phyloP scores from a whole-genome alignment of 1,140 invertebrate species.

The Caenorhabditis brenneri region DNA sequence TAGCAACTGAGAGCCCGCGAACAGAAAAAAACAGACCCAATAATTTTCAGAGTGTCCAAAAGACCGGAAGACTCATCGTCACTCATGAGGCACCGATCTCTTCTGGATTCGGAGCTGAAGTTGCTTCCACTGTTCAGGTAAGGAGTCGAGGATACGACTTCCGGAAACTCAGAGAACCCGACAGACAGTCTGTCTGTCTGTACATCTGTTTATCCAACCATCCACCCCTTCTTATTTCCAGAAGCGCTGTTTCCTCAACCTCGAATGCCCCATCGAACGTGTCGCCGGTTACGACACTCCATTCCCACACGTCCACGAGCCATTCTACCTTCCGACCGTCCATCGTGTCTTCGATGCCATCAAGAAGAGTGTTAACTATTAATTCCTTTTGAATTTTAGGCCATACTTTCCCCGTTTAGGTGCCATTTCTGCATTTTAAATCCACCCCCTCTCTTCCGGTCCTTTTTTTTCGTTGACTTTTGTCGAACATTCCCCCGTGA shows the following conservation, averaged over 20 bases:
- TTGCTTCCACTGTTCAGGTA: conserved; percentile 82
- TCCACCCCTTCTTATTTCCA: conserved; percentile 74
- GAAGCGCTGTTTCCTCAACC: conserved; percentile 90
- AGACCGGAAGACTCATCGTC: conserved; percentile 88
- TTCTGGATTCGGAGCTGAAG: conserved; percentile 92
- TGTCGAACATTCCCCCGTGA: not conserved
- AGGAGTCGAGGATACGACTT: too few species aligned
- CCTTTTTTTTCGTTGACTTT: not conserved
- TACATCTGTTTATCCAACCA: not conserved
- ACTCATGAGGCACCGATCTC: conserved; percentile 95
- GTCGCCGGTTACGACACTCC: conserved; percentile 97
- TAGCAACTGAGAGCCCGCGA: too few species aligned
- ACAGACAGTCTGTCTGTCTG: not conserved
- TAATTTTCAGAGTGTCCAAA: conserved; percentile 85
- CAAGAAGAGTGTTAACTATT: conserved; percentile 81
- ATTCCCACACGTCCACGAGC: conserved; percentile 93
- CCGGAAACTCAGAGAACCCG: not conserved
- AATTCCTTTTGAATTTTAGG: too few species aligned
- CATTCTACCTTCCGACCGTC: conserved; percentile 92
- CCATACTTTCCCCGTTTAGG: too few species aligned
- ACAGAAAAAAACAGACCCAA: too few species aligned
- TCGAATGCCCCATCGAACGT: conserved; percentile 88
- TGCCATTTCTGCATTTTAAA: not conserved
- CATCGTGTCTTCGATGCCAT: conserved; percentile 87
- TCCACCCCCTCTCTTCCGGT: not conserved